Base-by-base conservation (phyloP, 2,797 vertebrate species). In the Acanthurus leucopareius region DNA sequence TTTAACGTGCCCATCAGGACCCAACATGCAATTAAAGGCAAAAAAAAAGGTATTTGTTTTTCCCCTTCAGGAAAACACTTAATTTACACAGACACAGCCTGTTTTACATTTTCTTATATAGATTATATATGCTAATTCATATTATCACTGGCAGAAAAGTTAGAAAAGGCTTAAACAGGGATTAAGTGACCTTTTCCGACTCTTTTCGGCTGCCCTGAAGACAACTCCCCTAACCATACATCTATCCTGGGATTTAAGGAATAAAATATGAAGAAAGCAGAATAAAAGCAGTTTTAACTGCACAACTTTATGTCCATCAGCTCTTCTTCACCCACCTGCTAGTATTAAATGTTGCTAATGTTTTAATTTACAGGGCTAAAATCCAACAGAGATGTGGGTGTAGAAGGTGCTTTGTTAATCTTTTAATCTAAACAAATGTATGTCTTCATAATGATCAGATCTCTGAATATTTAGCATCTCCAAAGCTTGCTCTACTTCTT, bases 121-220 rank as follows among this genome's bases (percentile, higher is more conserved):
- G 32, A 65, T 32, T 22, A 7, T 2, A 35, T 4, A 40, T 20
- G 56, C 35, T 63, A 32, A 14, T 40, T 78, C 22, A 19, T 61
- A n/a, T 57, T 15, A 25, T 75, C 40, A 63, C 1, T 9, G 35
- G 11, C 38, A 54, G 62, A 62, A 47, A 73, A 68, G 42, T 72
- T 56, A 48, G 47, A 70, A 69, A 77, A 51, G 10, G 67, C 48
- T 74, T 32, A 53, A 17, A 62, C 19, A 73, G 60, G 17, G 48
- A 80, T 84, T 75, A 59, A 48, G 44, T 79, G 22, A 74, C 56
- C 45, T 75, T 65, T 80, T 64, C 60, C 40, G 70, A 80, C 57
- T 73, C 20, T 54, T 35, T 59, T 20, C 22, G 16, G 20, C 52
- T 71, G 7, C n/a, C 35, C 22, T 0, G 1, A 28, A 42, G 10